Percentiles rank a stretch among this genome's conserved stretches.
Conservation (phyloP, 2,113 vertebrate genomes). For the Urocolius indicus region DNA sequence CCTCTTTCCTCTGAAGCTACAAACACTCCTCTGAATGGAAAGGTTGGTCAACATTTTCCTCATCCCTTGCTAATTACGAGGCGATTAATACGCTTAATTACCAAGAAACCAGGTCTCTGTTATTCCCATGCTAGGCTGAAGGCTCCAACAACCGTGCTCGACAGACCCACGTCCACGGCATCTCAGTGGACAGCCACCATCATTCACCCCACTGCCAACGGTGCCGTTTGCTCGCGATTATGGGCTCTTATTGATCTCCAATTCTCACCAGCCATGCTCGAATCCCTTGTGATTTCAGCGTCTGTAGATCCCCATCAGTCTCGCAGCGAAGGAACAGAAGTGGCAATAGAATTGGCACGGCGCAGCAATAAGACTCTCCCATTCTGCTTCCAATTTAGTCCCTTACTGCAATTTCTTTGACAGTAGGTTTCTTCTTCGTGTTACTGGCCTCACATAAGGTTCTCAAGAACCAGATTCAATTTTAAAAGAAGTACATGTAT, state of each 20-base stretch:
- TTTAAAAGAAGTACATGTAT: conserved; percentile 39
- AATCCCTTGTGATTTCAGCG: conserved; percentile 70
- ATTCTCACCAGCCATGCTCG: conserved; percentile 77
- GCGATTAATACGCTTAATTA: conserved; percentile 22
- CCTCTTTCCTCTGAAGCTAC: neutral
- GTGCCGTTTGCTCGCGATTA: conserved; percentile 79
- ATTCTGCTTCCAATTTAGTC: conserved; percentile 84
- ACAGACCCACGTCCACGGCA: conserved; percentile 9
- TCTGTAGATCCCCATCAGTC: conserved; percentile 78
- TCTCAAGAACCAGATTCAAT: conserved; percentile 60
- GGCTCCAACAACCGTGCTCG: conserved; percentile 11
- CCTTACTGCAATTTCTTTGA: conserved; percentile 83
- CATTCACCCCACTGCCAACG: conserved; percentile 78
- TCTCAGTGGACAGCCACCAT: conserved; percentile 65
- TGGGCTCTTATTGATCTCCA: conserved; percentile 87
- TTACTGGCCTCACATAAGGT: conserved; percentile 47
- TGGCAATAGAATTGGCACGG: conserved; percentile 71
- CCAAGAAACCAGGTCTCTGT: conserved; percentile 5
- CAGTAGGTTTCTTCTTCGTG: conserved; percentile 69
- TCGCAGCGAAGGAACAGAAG: conserved; percentile 79
- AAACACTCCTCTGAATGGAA: conserved; percentile 12
- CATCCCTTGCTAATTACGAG: conserved; percentile 29
- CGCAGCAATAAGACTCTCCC: conserved; percentile 74
- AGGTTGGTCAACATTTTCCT: conserved; percentile 12
- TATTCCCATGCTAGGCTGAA: conserved; percentile 43